Percentiles rank a stretch among this genome's conserved stretches.
Conservation (phyloP, 1,140 invertebrate genomes). For the Cylas formicarius region DNA sequence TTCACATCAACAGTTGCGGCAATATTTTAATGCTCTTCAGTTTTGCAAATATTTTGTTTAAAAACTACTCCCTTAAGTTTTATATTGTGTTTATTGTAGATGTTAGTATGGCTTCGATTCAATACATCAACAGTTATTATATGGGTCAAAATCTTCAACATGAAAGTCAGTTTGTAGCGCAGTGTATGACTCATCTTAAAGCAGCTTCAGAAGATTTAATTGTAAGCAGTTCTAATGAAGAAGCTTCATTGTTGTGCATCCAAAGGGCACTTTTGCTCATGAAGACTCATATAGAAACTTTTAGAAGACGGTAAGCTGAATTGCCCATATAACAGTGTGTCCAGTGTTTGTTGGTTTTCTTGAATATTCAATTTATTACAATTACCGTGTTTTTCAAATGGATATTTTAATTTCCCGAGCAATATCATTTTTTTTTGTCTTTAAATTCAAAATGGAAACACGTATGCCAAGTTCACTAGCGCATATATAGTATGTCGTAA, state of each 20-base stretch:
- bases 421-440: too few relatives aligned
- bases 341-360: too few relatives aligned
- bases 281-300: conserved; percentile 88
- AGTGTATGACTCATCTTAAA: conserved; percentile 84
- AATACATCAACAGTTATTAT: conserved; percentile 88
- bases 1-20: too few relatives aligned
- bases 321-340: conserved; percentile 1
- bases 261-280: conserved; percentile 80
- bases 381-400: too few relatives aligned
- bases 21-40: too few relatives aligned
- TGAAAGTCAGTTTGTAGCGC: conserved; percentile 84
- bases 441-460: too few relatives aligned
- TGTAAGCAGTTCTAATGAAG: conserved; percentile 44
- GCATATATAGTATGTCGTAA: too few relatives aligned
- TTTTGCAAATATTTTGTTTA: too few relatives aligned
- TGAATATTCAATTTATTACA: too few relatives aligned
- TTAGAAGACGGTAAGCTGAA: conserved; percentile 59
- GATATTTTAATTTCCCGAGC: too few relatives aligned
- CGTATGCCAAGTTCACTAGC: too few relatives aligned
- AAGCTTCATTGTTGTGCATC: conserved; percentile 78
- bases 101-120: conserved; percentile 88
- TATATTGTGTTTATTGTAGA: conserved; percentile 46
- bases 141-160: conserved; percentile 83
- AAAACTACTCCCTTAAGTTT: conserved; percentile 2
- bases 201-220: conserved; percentile 68